These are phyloP conservation scores for Psettodes erumei DNA, from an alignment of 2,113 vertebrate species.

Conservation along the genomic window DNA sequence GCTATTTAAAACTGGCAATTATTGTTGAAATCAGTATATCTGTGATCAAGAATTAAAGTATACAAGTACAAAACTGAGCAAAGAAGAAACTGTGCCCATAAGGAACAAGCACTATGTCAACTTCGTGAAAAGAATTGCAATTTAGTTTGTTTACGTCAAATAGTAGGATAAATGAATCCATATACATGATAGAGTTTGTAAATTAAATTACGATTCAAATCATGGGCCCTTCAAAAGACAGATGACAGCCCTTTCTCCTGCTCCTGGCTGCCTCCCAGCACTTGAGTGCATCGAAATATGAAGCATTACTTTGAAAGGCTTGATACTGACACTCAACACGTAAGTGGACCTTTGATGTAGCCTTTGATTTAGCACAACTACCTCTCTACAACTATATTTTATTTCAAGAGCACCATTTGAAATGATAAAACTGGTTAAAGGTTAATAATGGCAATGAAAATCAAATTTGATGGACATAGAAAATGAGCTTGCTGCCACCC, in stretches of 20 bases:
- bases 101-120: neutral
- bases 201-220: neutral
- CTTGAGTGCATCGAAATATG: conserved; percentile 3
- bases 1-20: neutral
- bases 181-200: neutral
- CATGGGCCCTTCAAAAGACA: neutral
- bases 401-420: neutral
- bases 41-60: neutral
- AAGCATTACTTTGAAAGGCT: neutral
- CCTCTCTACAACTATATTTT: neutral
- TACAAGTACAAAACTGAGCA: neutral
- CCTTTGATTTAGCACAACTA: neutral
- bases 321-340: neutral
- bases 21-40: neutral
- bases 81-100: neutral
- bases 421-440: no score
- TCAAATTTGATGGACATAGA: neutral
- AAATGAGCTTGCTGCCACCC: neutral
- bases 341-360: neutral
- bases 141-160: conserved; percentile 1
- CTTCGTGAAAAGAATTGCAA: neutral
- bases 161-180: neutral
- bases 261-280: conserved; percentile 5
- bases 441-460: no score
- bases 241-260: neutral